Conservation (phyloP, 1,140 invertebrate genomes). For the Lepidurus couesii region DNA sequence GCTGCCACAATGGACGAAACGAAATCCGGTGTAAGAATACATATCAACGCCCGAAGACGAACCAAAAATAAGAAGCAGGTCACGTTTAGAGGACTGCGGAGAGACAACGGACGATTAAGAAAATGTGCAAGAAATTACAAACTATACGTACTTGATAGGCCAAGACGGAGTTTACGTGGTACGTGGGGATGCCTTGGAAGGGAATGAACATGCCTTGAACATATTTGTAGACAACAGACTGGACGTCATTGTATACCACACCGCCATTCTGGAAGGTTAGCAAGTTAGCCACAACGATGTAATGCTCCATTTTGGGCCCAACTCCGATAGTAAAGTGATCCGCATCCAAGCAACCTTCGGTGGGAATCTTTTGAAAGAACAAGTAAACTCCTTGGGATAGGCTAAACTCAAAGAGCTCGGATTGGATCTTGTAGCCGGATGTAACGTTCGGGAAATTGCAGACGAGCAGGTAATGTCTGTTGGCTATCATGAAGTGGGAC, state of each 20-base stretch:
- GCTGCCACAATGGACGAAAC: not conserved
- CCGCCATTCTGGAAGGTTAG: not conserved
- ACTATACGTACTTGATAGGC: not conserved
- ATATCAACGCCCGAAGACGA: not conserved
- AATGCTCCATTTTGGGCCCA: not conserved
- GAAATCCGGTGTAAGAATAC: not conserved
- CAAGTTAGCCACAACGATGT: conserved; percentile 11
- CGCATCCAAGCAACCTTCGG: not conserved
- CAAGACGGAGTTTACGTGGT: not conserved
- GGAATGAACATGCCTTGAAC: not conserved
- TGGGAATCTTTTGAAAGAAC: conserved; percentile 13
- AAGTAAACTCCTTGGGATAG: not conserved
- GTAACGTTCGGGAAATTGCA: not conserved
- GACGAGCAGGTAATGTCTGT: not conserved
- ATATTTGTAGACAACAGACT: not conserved
- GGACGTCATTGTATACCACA: not conserved
- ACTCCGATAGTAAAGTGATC: not conserved
- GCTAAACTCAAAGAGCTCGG: not conserved
- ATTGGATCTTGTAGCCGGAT: not conserved
- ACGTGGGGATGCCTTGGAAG: not conserved
- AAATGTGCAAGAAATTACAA: not conserved
- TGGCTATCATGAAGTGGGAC: not conserved
- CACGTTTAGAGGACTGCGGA: not conserved
- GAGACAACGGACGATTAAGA: not conserved
- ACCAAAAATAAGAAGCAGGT: not conserved